Evolutionary conservation across 2,797 vertebrate genomes (phyloP).

Genomic region (Epinephelus awoara): DNA sequence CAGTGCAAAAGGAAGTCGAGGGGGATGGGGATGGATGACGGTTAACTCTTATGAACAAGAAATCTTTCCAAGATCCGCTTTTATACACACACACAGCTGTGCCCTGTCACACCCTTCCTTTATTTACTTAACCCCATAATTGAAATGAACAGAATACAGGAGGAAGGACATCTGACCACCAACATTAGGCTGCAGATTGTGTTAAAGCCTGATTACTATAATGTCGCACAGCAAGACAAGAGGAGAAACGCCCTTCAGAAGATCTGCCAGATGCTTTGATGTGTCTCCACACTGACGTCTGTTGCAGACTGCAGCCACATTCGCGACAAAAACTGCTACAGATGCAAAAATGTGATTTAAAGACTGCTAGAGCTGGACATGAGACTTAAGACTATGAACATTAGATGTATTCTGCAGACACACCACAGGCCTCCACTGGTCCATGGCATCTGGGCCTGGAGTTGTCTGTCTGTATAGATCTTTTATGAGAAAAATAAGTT

Average conservation of each 20-base stretch:
- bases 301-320: constrained; percentile 12
- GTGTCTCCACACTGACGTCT: constrained; percentile 1
- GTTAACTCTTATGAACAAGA: constrained; percentile 29
- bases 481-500: constrained; percentile 38
- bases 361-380: constrained; percentile 29
- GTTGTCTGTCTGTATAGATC: constrained; percentile 50
- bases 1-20: neutral
- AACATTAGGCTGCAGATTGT: constrained; percentile 20
- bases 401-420: constrained; percentile 29
- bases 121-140: constrained; percentile 8
- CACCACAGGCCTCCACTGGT: constrained; percentile 26
- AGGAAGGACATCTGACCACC: constrained; percentile 26
- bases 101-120: constrained; percentile 39
- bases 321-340: constrained; percentile 30
- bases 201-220: constrained; percentile 13
- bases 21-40: neutral
- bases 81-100: constrained; percentile 27
- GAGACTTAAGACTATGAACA: neutral
- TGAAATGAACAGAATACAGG: constrained; percentile 32
- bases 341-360: constrained; percentile 17
- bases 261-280: constrained; percentile 10
- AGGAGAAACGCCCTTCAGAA: neutral
- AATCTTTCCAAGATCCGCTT: constrained; percentile 46
- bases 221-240: neutral
- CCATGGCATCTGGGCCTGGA: constrained; percentile 6